Percentiles rank a stretch among this genome's conserved stretches.
Conservation (phyloP, 2,888 invertebrate species). For the Cheiracanthium punctorium region DNA sequence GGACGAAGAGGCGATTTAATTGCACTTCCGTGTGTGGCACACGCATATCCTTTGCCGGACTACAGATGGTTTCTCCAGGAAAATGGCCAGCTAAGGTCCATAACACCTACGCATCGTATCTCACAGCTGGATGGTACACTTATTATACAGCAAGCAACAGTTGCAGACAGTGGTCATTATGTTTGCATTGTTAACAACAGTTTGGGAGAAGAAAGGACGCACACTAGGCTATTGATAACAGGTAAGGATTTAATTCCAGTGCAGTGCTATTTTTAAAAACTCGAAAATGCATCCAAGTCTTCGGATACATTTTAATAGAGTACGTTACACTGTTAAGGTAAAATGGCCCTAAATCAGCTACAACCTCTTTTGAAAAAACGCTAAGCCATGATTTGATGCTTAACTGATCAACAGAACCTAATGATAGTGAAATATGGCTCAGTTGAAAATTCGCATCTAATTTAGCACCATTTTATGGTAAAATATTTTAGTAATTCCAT, state of each 20-base stretch:
- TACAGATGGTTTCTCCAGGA: conserved; percentile 75
- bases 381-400: too few species aligned
- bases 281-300: too few species aligned
- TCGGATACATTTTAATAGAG: too few species aligned
- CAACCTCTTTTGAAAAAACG: too few species aligned
- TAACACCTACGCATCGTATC: conserved; percentile 41
- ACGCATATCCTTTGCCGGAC: conserved; percentile 76
- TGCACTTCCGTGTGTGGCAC: conserved; percentile 76
- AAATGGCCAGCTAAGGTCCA: conserved; percentile 52
- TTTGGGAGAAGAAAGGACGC: conserved; percentile 66
- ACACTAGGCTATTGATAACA: conserved; percentile 55
- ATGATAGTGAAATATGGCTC: too few species aligned
- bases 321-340: too few species aligned
- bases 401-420: too few species aligned
- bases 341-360: too few species aligned
- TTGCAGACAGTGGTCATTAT: conserved; percentile 68
- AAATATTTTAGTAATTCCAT: too few species aligned
- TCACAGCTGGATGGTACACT: conserved; percentile 59
- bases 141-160: conserved; percentile 57
- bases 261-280: too few species aligned
- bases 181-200: conserved; percentile 69
- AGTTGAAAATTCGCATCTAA: too few species aligned
- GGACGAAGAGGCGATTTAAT: conserved; percentile 73
- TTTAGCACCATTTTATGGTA: too few species aligned
- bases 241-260: conserved; percentile 48